Evolutionary conservation across 2,888 invertebrate genomes (phyloP), one percentile per base, ranked within the genome.

Genomic region (Mellilla xanthometata): DNA sequence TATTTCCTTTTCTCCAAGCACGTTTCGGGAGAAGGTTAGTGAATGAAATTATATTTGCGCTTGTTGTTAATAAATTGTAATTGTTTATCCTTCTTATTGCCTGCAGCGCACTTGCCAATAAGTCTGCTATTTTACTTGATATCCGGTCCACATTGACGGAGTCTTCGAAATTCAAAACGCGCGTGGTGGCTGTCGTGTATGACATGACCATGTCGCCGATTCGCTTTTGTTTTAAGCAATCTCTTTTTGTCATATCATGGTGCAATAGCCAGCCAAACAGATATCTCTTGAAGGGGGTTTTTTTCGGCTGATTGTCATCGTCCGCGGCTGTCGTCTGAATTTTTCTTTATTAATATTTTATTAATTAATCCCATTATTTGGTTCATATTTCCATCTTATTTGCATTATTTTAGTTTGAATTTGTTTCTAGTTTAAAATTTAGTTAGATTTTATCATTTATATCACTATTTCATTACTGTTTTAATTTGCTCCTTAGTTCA

Each of bases 11-110:
- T 47, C 63, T 55, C 64, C 46, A 65, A 77, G 69, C 87, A 86
- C 87, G 82, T 86, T 86, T 72, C 62, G 50, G 48, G 47, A 67
- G 69, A 76, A 84, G 81, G 81, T 81, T 59, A 68, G 75, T 54
- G 52, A 66, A 60, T 54, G 39, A 40, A 38, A 33, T 27, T 27
- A 38, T 15, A 29, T 1, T 32, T 34, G 11, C 19, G 19, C 11
- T 7, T 36, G 2, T 5, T 23, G 7, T 23, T 23, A 19, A 19
- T 23, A 23, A 23, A 23, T 5, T 7, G 15, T 23, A 2, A 5
- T 3, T 6, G 23, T 5, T 23, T 23, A 23, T 23, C 7, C 15
- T 15, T 5, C 15, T 15, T 15, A 15, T 15, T 3, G 3, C 15
- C 15, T 3, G 15, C 2, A 15, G 5, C 2, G 15, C 5, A 5